phyloP scores from a whole-genome alignment of 2,888 invertebrate species.

The Ophioninae sp. region DNA sequence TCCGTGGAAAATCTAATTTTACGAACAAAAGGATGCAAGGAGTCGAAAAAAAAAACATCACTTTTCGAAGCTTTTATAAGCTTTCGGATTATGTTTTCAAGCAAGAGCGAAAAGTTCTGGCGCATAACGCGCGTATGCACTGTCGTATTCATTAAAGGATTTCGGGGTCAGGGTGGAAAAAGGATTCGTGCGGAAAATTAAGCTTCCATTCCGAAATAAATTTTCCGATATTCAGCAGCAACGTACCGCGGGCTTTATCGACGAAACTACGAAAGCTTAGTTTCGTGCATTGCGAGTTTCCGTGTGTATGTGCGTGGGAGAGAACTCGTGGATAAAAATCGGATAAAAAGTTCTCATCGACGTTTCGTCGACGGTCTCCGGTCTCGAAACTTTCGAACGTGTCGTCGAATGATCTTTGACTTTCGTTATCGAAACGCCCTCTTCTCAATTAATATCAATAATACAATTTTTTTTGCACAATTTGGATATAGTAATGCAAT shows the following conservation, averaged over 20 bases:
- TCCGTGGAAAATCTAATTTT: background rate
- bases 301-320: too few species aligned
- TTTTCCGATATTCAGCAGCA: slow-evolving; percentile 28
- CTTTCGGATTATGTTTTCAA: background rate
- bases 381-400: slow-evolving; percentile 15
- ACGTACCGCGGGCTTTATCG: slow-evolving; percentile 38
- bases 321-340: background rate
- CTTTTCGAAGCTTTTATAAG: background rate
- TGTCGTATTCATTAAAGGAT: slow-evolving; percentile 6
- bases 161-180: background rate
- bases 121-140: background rate
- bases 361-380: slow-evolving; percentile 9
- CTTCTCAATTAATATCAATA: too few species aligned
- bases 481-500: too few species aligned
- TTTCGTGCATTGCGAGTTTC: background rate
- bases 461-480: too few species aligned
- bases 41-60: background rate
- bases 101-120: slow-evolving; percentile 6
- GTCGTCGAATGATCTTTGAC: slow-evolving; percentile 26
- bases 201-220: slow-evolving; percentile 31
- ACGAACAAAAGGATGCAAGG: background rate
- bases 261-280: slow-evolving; percentile 7
- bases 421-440: background rate
- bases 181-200: slow-evolving; percentile 12
- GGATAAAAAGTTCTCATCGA: slow-evolving; percentile 43